Evolutionary conservation across 2,797 vertebrate genomes (phyloP).

Genomic region (Acrossocheilus wenchowensis): DNA sequence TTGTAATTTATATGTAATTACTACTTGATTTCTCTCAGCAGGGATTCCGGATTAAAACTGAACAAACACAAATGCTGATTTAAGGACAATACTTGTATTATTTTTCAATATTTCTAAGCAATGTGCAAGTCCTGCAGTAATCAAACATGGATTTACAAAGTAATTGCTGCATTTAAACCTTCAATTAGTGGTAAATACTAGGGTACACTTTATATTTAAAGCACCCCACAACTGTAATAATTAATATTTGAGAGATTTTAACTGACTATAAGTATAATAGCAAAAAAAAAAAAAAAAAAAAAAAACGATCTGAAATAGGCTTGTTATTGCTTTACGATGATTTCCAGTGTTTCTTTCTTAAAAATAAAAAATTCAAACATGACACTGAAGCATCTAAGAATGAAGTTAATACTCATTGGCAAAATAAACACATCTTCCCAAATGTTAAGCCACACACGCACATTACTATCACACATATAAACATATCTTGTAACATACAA

Average conservation of each 20-base stretch:
- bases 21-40: slow-evolving; percentile 1
- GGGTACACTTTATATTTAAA: not conserved
- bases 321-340: slow-evolving; percentile 56
- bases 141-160: slow-evolving; percentile 18
- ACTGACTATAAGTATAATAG: not conserved
- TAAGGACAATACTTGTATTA: not conserved
- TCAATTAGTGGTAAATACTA: slow-evolving; percentile 10
- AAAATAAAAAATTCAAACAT: slow-evolving; percentile 36
- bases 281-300: not conserved
- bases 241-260: not conserved
- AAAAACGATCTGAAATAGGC: not conserved
- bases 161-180: slow-evolving; percentile 3
- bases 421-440: slow-evolving; percentile 48
- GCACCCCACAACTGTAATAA: not conserved
- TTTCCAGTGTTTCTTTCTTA: slow-evolving; percentile 57
- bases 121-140: slow-evolving; percentile 15
- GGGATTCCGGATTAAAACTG: not conserved
- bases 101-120: not conserved
- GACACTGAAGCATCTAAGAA: slow-evolving; percentile 37
- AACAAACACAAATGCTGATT: slow-evolving; percentile 8
- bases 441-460: not conserved
- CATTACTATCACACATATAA: slow-evolving; percentile 42
- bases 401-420: slow-evolving; percentile 59
- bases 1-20: not conserved
- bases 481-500: slow-evolving; percentile 38